Conservation (phyloP, 2,888 invertebrate genomes). For the Eupithecia exiguata region DNA sequence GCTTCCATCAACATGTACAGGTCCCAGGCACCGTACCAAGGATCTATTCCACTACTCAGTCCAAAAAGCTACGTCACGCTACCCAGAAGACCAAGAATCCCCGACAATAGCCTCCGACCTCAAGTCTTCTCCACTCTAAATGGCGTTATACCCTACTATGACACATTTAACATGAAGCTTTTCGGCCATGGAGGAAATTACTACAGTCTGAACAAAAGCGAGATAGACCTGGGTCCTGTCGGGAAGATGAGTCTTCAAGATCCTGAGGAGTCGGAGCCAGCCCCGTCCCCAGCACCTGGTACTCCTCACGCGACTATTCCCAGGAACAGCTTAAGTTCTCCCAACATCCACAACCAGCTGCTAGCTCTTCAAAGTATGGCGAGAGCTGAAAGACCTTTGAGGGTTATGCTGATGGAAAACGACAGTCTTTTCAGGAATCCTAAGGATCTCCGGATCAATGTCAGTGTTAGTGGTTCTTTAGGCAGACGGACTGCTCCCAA, state of each 20-base stretch:
- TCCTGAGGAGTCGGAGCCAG: constrained; percentile 74
- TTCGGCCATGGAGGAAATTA: constrained; percentile 92
- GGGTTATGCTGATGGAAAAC: constrained; percentile 68
- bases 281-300: constrained; percentile 80
- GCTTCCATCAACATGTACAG: constrained; percentile 64
- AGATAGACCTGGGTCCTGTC: constrained; percentile 81
- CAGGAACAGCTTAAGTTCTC: constrained; percentile 81
- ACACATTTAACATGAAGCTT: constrained; percentile 92
- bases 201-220: constrained; percentile 89
- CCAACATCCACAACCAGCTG: constrained; percentile 80
- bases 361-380: constrained; percentile 74
- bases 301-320: constrained; percentile 77
- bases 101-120: constrained; percentile 77
- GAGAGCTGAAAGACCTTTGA: constrained; percentile 70
- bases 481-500: constrained; percentile 86
- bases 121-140: constrained; percentile 73
- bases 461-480: constrained; percentile 65
- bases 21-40: constrained; percentile 86
- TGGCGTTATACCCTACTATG: constrained; percentile 86
- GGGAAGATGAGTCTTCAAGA: constrained; percentile 78
- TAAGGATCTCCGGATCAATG: constrained; percentile 63
- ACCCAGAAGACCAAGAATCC: constrained; percentile 90
- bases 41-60: constrained; percentile 82
- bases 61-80: constrained; percentile 93
- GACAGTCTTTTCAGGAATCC: constrained; percentile 64